Conservation (phyloP, 2,113 vertebrate species). For the Chaenocephalus aceratus region DNA sequence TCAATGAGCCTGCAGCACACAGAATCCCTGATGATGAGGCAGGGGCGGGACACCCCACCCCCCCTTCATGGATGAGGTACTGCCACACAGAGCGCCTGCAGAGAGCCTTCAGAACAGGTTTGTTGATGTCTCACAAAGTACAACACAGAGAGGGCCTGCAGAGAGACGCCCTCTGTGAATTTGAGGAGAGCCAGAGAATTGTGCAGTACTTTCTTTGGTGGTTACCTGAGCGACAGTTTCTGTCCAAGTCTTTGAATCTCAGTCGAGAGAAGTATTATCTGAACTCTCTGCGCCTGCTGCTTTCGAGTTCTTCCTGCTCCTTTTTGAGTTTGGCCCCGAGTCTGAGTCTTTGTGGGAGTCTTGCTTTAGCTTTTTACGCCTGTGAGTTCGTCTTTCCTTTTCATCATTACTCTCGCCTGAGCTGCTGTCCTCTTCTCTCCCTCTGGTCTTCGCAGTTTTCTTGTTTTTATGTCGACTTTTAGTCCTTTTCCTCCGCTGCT, state of each 20-base stretch:
- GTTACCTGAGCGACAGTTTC: constrained; percentile 26
- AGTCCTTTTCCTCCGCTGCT: constrained; percentile 76
- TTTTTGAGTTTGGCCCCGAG: constrained; percentile 54
- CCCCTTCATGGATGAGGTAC: constrained; percentile 53
- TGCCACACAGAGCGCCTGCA: constrained; percentile 37
- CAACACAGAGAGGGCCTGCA: constrained; percentile 32
- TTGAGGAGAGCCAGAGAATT: constrained; percentile 30
- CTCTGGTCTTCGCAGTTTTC: constrained; percentile 79
- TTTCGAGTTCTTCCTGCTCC: constrained; percentile 90
- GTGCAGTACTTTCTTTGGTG: constrained; percentile 33
- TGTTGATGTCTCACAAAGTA: constrained; percentile 55
- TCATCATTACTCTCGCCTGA: constrained; percentile 61
- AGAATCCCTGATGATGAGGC: constrained; percentile 40
- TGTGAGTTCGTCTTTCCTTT: constrained; percentile 30
- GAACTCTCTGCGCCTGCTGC: constrained; percentile 88
- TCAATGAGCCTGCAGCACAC: constrained; percentile 46
- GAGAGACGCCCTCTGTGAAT: constrained; percentile 40
- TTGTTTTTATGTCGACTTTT: constrained; percentile 78
- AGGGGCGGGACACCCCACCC: constrained; percentile 19
- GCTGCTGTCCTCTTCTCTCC: constrained; percentile 72
- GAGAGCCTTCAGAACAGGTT: constrained; percentile 44
- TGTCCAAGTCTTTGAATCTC: constrained; percentile 31
- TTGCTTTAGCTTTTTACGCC: constrained; percentile 72
- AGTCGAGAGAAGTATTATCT: constrained; percentile 89
- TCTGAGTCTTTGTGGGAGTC: constrained; percentile 72